Base-by-base conservation (phyloP, 64 coral and sea anemone species). In the Stichodactyla helianthus region DNA sequence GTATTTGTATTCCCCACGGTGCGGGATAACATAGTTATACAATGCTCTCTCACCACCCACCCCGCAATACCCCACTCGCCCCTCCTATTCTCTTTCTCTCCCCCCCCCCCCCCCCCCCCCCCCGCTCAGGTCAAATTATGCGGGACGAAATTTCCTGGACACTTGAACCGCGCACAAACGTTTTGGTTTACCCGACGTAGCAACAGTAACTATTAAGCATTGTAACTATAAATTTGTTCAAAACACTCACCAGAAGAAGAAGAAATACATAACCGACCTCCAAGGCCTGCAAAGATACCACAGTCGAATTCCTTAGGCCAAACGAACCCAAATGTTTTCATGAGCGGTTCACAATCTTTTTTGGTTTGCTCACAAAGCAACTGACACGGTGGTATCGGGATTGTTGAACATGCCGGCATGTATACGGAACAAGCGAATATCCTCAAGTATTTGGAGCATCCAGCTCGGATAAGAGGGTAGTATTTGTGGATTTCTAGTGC, bases 261-360 rank as follows among this genome's bases (percentile, higher is more conserved):
- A 16, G 52, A 35, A 54, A 23, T 56, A 7, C 51, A 88, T 23
- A 74, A 6, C 51, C 5, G 4, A 20, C 31, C n/a, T 7, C 22
- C 68, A 27, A 31, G 23, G 25, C 10, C 5, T 13, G 95, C 93
- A 80, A 93, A 92, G 31, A 88, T 90, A 8, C 92, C 85, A 65
- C 97, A 99, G 12, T 87, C 71, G 25, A 99, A 65, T 6, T 85
- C 86, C 44, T 89, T 84, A 5, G 97, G 97, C 97, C 97, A 99
- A 15, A 71, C 31, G 56, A 95, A 99, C 5, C 91, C 89, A 86
- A 95, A 99, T 19, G 2, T 87, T 57, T 93, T 64, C 89, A 97
- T 88, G 0, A 97, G 56, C 0, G 26, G 18, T 55, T 88, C 86
- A 61, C 95, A 97, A 2, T 89, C 95, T 4, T 62, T 23, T 88